Evolutionary conservation across 2,888 invertebrate species (phyloP).

Genomic region (Drosophila rellima): DNA sequence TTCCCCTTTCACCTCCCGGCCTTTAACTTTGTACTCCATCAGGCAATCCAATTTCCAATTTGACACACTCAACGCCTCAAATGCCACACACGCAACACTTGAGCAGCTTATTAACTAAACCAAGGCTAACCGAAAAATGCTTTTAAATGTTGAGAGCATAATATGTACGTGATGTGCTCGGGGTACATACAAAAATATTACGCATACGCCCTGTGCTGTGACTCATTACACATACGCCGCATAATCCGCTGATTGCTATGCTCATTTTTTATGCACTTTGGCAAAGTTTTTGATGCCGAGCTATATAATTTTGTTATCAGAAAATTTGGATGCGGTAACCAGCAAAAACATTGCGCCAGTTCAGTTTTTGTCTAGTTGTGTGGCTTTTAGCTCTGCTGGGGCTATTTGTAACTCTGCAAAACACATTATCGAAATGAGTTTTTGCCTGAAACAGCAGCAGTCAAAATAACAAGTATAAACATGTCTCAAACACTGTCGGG

Average conservation of each 20-base stretch:
- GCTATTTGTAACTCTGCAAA: constrained; percentile 33
- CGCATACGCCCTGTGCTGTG: constrained; percentile 42
- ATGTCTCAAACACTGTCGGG: constrained; percentile 49
- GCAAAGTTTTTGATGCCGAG: constrained; percentile 37
- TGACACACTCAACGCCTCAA: constrained; percentile 35
- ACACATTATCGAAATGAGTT: constrained; percentile 68
- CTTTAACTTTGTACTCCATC: constrained; percentile 16
- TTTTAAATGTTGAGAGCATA: constrained; percentile 49
- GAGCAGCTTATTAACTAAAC: constrained; percentile 55
- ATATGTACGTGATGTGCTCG: constrained; percentile 48
- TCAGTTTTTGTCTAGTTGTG: constrained; percentile 25
- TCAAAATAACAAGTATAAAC: constrained; percentile 54
- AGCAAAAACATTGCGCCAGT: constrained; percentile 29
- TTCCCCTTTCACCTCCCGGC: not conserved
- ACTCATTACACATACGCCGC: constrained; percentile 54
- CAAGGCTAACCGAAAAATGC: constrained; percentile 54
- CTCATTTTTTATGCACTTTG: constrained; percentile 62
- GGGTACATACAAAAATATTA: constrained; percentile 30
- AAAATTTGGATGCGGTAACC: constrained; percentile 43
- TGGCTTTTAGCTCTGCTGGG: constrained; percentile 10
- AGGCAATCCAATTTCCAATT: constrained; percentile 44
- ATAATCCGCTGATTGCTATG: constrained; percentile 57
- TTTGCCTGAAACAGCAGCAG: constrained; percentile 47
- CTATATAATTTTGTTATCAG: constrained; percentile 61
- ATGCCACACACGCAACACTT: constrained; percentile 40